Evolutionary conservation across 2,888 invertebrate genomes (phyloP).

Genomic region (Abscondita cerata): DNA sequence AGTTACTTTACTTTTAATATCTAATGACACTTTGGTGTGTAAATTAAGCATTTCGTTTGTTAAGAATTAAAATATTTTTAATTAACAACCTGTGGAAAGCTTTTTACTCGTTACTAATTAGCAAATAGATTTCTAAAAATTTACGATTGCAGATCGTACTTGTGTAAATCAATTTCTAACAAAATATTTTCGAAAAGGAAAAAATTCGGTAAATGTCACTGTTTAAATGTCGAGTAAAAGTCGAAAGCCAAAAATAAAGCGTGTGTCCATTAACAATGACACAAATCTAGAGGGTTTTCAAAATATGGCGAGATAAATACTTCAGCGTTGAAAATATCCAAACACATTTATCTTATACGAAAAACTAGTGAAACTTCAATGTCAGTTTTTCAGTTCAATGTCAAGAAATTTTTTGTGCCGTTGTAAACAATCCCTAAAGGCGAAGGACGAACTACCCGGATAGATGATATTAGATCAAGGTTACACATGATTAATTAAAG

Average conservation of each 20-base stretch:
- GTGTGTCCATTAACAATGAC: too few species aligned
- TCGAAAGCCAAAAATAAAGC: too few species aligned
- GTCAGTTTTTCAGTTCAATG: slow-evolving; percentile 27
- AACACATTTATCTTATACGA: slow-evolving; percentile 25
- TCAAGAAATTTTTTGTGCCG: slow-evolving; percentile 28
- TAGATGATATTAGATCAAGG: slow-evolving; percentile 28
- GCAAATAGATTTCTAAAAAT: too few species aligned
- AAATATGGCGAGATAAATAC: slow-evolving; percentile 5
- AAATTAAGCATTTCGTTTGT: too few species aligned
- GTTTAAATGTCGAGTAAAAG: too few species aligned
- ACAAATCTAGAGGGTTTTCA: neutral
- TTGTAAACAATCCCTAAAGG: slow-evolving; percentile 27
- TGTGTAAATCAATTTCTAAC: too few species aligned
- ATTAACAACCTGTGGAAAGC: too few species aligned
- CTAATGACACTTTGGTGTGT: neutral
- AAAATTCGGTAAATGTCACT: too few species aligned
- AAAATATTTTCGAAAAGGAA: too few species aligned
- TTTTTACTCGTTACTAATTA: too few species aligned
- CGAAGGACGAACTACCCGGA: slow-evolving; percentile 24
- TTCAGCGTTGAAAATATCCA: slow-evolving; percentile 1
- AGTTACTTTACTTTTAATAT: slow-evolving; percentile 7
- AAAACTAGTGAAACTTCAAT: slow-evolving; percentile 21
- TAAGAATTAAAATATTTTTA: too few species aligned
- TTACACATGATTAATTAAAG: slow-evolving; percentile 27
- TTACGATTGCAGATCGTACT: too few species aligned